Base-by-base conservation (phyloP, 2,888 invertebrate genomes). In the Sclerodermus sp. region DNA sequence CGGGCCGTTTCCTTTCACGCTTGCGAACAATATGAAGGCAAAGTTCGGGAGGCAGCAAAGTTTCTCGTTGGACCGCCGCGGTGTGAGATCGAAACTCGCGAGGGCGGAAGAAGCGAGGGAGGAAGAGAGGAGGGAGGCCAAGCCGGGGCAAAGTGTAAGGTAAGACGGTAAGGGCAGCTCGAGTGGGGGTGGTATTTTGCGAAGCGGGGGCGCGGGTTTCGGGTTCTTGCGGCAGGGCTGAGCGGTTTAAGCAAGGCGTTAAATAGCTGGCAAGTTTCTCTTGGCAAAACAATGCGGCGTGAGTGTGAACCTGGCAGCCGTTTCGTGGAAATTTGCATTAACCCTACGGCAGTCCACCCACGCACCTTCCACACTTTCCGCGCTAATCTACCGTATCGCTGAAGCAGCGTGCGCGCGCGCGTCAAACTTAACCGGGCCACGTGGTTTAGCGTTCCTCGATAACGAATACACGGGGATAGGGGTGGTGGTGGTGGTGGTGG, bases 251-350 rank as follows among this genome's bases (percentile, higher is more conserved):
- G 67, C 70, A 65, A 68, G 68, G 73, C 74, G 72, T 73, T 74
- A 70, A 76, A 74, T 73, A 73, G 73, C 74, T 72, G 54, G 67
- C 70, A 71, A 76, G 70, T 74, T 75, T 68, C 62, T 29, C 60
- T 53, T 58, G 51, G 67, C 66, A 70, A 70, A 75, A 76, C 74
- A 76, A 74, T 73, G 69, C 66, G 68, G 64, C 63, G 50, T 60
- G 57, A 62, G 68, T 71, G 68, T 64, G 70, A 72, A 69, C 59
- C 64, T 64, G 62, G 66, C 65, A 64, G 64, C 49, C 53, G 57
- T 51, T 50, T 37, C 49, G 47, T 49, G 36, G 50, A 57, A 63
- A 61, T 45, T 62, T 62, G 53, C 53, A 52, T 57, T 55, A 60
- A 60, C 62, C 47, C 44, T 42, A 16, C 34, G 40, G 44, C 44